These are phyloP conservation scores for Sylvicola fuscatus DNA, from an alignment of 2,888 invertebrate species.

Conservation along the genomic window DNA sequence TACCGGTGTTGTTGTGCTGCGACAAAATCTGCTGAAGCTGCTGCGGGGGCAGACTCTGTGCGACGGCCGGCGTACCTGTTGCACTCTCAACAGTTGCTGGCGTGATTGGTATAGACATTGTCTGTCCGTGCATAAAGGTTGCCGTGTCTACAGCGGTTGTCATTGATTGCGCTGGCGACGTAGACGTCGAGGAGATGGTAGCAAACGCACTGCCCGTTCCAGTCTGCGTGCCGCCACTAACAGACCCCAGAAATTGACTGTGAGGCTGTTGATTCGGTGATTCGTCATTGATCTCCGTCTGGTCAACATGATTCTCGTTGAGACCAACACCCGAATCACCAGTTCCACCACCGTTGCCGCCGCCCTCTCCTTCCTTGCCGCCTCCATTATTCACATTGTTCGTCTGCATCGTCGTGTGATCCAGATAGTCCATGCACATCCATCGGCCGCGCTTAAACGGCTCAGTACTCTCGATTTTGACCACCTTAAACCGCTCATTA, in stretches of 20 bases:
- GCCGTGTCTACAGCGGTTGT: not conserved
- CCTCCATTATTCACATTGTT: not conserved
- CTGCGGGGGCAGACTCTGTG: constrained; percentile 13
- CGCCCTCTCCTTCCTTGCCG: constrained; percentile 10
- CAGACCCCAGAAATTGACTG: not conserved
- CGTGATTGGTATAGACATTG: not conserved
- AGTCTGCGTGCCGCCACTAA: not conserved
- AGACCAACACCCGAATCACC: constrained; percentile 10
- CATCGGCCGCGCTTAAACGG: constrained; percentile 82
- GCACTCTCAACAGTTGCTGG: constrained; percentile 7
- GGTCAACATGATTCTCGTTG: constrained; percentile 16
- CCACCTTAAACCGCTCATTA: constrained; percentile 79
- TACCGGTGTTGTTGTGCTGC: too few relatives aligned
- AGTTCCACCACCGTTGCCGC: constrained; percentile 14
- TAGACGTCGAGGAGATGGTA: constrained; percentile 6
- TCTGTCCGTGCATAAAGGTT: constrained; percentile 1
- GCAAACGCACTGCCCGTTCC: not conserved
- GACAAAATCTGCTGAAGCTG: constrained; percentile 3
- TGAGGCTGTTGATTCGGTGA: not conserved
- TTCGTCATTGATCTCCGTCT: not conserved
- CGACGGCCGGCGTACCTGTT: constrained; percentile 8
- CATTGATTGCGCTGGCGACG: constrained; percentile 15
- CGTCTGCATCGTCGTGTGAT: constrained; percentile 44
- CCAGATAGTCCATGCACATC: constrained; percentile 88
- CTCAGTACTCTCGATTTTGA: constrained; percentile 90